Evolutionary conservation across 35 echinoderm and acorn worm species (phyloP).

Genomic region (Apostichopus parvimensis): DNA sequence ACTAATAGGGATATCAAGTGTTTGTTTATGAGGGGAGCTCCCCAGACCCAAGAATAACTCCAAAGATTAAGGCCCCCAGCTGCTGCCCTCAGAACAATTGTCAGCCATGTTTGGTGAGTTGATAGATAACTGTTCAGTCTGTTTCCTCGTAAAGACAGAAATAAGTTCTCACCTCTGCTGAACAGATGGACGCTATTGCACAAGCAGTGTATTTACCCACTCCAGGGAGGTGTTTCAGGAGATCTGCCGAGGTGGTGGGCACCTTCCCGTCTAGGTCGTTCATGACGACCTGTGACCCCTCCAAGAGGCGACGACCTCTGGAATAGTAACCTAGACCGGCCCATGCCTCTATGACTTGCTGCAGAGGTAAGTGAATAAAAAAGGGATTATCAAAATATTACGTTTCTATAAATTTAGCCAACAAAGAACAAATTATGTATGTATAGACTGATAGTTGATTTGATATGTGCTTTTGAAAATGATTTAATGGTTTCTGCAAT

Average conservation of each 20-base stretch:
- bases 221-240: slow-evolving; percentile 76
- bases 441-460: too few species aligned
- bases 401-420: too few species aligned
- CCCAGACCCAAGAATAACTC: too few species aligned
- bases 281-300: slow-evolving; percentile 87
- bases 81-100: too few species aligned
- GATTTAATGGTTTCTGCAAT: too few species aligned
- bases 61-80: not conserved
- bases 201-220: slow-evolving; percentile 87
- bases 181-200: slow-evolving; percentile 90
- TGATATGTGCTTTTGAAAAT: too few species aligned
- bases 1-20: too few species aligned
- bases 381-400: too few species aligned
- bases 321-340: slow-evolving; percentile 88
- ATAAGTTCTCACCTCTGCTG: slow-evolving; percentile 61
- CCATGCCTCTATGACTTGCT: slow-evolving; percentile 94
- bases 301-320: slow-evolving; percentile 76
- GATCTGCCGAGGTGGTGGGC: slow-evolving; percentile 56
- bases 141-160: not conserved
- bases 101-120: too few species aligned
- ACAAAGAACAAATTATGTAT: too few species aligned
- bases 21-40: too few species aligned
- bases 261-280: slow-evolving; percentile 75
- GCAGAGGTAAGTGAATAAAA: not conserved
- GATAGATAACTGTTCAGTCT: too few species aligned